Evolutionary conservation across 2,888 invertebrate species (phyloP), one percentile per base, ranked within the genome.

Genomic region (Caenorhabditis virilis): DNA sequence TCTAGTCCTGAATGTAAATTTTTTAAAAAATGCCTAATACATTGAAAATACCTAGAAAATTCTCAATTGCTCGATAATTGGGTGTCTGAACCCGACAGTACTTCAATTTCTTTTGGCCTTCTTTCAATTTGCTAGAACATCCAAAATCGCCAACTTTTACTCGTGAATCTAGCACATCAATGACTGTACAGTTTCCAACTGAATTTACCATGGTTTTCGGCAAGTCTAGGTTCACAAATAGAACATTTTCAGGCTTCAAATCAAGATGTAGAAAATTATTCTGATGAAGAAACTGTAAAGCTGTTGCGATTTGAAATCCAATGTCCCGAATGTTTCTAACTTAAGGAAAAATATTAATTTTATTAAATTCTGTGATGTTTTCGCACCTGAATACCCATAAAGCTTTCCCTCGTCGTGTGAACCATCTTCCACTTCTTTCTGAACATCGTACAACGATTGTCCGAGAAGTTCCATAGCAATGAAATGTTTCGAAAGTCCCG

Each of bases 201-300:
- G 5, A 11, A n/a, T n/a, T n/a, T n/a, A n/a, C n/a, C n/a, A n/a
- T n/a, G n/a, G n/a, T n/a, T n/a, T n/a, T n/a, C n/a, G n/a, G n/a
- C n/a, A n/a, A n/a, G n/a, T n/a, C n/a, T n/a, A 20, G 5, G 6
- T 15, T 11, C 3, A 15, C 13, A 35, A 53, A 54, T 27, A 33
- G 45, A 15, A 60, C 18, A 30, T 60, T 60, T 18, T 60, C 60
- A 1, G 60, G 60, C n/a, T 60, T 60, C 20, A 60, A 13, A 26
- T 60, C 60, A 27, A 60, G 16, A 30, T 60, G 60, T 4, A 30
- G 25, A 0, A 60, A n/a, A 15, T 36, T 33, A 0, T 54, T 1
- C 2, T 5, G 9, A 2, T 53, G 48, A 16, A 60, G 41, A 20
- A 54, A 27, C 1, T 18, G 9, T 45, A 54, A 35, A 2, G 49